Evolutionary conservation across 1,140 invertebrate genomes (phyloP), one percentile per base, ranked within the genome.

Genomic region (Notospermus geniculatus): DNA sequence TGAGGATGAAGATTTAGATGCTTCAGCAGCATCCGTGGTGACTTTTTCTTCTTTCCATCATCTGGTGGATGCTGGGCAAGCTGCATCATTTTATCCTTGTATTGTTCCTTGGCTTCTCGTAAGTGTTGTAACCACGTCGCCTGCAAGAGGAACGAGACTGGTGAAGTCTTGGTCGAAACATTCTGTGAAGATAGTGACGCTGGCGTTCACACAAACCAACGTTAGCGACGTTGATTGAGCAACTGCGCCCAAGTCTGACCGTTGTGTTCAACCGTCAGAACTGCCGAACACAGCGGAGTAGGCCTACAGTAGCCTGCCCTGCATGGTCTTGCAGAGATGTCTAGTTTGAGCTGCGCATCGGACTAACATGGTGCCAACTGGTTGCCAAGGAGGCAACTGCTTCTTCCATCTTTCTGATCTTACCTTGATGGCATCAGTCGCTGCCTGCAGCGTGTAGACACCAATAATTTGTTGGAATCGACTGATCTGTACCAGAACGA

Each of bases 401-500:
- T n/a, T n/a, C n/a, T n/a, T n/a, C n/a, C n/a, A n/a, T n/a, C n/a
- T n/a, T n/a, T n/a, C n/a, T n/a, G n/a, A n/a, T n/a, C n/a, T 73
- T 77, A 87, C 86, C 82, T 86, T 86, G 28, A 79, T 69, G 57
- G 78, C 74, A 61, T 86, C 84, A 36, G 74, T 81, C 4, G 80
- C 70, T 2, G 85, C 83, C 71, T 86, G 85, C 68, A 87, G 82
- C 25, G 85, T 86, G 71, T 84, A 84, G 17, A 86, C 83, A 27
- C 83, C 83, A 13, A 85, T 80, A 36, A 87, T 83, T 69, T 87
- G 78, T 46, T 87, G 86, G 68, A 86, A 87, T 41, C 86, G 76
- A 70, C 85, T 87, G 46, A 86, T 74, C 71, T 84, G 83, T 56
- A 87, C 84, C 32, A 87, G 68, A 2, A 86, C 84, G 67, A 87